Evolutionary conservation across 2,797 vertebrate species (phyloP), one percentile per base, ranked within the genome.

Genomic region (Cuculus canorus): DNA sequence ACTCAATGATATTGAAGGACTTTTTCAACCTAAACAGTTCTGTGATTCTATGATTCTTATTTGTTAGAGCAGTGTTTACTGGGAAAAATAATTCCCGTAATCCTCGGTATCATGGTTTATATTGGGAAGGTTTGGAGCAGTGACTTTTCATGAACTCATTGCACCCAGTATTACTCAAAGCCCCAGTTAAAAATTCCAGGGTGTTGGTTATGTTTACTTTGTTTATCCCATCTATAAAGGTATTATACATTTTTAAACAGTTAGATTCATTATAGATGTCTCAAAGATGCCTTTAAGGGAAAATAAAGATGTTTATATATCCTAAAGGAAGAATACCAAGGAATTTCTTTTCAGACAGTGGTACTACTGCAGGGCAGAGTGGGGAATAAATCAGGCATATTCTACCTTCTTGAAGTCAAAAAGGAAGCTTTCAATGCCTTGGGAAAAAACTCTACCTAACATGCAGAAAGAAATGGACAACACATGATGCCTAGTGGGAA

Each of bases 401-500:
- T 73, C 30, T n/a, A 5, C 10, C 4, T 59, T 56, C 24, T 22
- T 87, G 30, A 80, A 82, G 32, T 30, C 24, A 43, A 71, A 73
- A 56, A 56, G 5, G 4, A 86, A 69, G 3, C 27, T 72, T 88
- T 86, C 24, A 35, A 71, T 28, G 7, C 32, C 32, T 66, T 68
- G 24, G 21, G 24, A 71, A 78, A 72, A 11, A 33, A 2, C 9
- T 86, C 15, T 52, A 18, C 23, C 11, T 71, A 54, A 43, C 8
- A 45, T 4, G 3, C 19, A 64, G 65, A 88, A 92, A 81, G 8
- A 83, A 76, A 33, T 23, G 28, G 35, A 56, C 7, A 80, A 18
- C 0, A 0, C 17, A 32, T 35, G 41, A 61, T 28, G 18, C 4
- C 37, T 6, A 54, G 5, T 54, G 33, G 60, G 13, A 25, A 64